Base-by-base conservation (phyloP, 2,888 invertebrate species). In the Drosophila paramelanica region DNA sequence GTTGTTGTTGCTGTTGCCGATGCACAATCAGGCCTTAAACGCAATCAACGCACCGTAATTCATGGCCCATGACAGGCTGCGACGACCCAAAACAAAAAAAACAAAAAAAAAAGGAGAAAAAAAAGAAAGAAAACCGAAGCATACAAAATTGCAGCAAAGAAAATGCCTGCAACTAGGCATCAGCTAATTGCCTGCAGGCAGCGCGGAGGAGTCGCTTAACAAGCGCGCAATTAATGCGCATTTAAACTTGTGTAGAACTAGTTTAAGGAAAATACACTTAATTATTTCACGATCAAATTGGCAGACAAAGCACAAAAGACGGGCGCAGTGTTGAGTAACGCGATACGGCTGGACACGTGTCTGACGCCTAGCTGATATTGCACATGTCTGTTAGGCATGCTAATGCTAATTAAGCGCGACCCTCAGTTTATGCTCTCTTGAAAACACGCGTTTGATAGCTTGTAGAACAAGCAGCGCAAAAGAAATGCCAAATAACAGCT, bases 31-130 rank as follows among this genome's bases (percentile, higher is more conserved):
- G 58, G 69, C 89, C 85, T 89, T 84, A 89, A 89, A 79, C 79
- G 88, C 85, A 86, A 86, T 86, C 85, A 86, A 89, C 81, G 89
- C 85, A 87, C 89, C 68, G 85, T 86, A 86, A 89, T 81, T 86
- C 85, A 86, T 89, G 79, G 79, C 67, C 41, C 43, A 33, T 57
- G 89, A 85, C 89, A 85, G 85, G 55, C 55, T 58, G 55, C 57
- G 25, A 38, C 67, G 70, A 65, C 53, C 72, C 67, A 58, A 45
- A 66, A 65, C 69, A 57, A 60, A 78, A 66, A 61, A 38, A 27
- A 58, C n/a, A 49, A 41, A 52, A 17, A 13, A 5, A 31, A n/a
- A 51, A 23, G 23, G 4, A 3, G 23, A 4, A 55, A 61, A 78
- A 66, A 61, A 39, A 27, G 56, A 49, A 42, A 50, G 13, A n/a